A percentile compares a stretch with the other conserved stretches of the same genome.
Evolutionary conservation across 2,113 vertebrate species (phyloP).

Genomic region (Butorides virescens): DNA sequence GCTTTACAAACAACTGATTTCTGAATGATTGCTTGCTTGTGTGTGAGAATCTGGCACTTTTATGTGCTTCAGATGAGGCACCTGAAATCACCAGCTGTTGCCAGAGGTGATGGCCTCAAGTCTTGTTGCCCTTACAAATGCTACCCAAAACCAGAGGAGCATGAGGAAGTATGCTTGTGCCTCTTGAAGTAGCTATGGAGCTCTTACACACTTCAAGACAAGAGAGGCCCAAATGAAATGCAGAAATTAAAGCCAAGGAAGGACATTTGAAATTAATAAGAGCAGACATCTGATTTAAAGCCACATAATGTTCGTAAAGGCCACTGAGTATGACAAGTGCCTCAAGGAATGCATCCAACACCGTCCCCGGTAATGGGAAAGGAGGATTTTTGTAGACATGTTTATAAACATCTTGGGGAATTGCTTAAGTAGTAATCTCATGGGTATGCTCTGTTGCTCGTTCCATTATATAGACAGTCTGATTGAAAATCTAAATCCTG

Average conservation of each 20-base stretch:
- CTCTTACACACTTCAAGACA: neutral
- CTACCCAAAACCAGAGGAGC: neutral
- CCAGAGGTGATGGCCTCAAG: neutral
- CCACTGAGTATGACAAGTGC: neutral
- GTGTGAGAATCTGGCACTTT: neutral
- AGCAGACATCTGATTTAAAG: neutral
- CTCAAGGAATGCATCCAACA: neutral
- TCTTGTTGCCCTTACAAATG: fast-evolving
- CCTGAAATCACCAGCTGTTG: neutral
- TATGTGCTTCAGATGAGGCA: neutral
- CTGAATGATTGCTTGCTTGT: neutral
- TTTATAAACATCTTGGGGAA: neutral
- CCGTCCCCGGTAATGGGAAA: neutral
- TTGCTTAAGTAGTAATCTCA: neutral
- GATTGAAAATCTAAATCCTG: neutral
- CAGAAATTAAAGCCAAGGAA: neutral
- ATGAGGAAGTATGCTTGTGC: neutral
- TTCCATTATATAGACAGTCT: neutral
- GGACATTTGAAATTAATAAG: neutral
- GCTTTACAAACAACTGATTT: neutral
- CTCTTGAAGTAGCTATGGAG: neutral
- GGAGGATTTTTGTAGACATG: neutral
- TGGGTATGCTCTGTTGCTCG: neutral
- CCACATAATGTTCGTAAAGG: neutral
- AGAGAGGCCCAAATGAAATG: neutral